phyloP scores from a whole-genome alignment of 2,797 vertebrate species.

The Tamandua tetradactyla region DNA sequence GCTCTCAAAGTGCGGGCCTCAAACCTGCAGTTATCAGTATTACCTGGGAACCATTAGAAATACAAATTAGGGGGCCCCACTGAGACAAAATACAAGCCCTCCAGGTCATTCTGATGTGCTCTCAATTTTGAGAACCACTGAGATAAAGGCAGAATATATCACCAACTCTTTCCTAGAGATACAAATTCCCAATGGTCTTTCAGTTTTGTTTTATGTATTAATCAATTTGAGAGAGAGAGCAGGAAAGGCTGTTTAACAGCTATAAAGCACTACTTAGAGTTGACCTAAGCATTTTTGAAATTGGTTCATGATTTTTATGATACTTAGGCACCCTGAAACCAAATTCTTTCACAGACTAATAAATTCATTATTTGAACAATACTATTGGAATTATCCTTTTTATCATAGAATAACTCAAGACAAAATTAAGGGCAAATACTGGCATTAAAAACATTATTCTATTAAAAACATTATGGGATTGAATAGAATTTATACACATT shows the following conservation, averaged over 20 bases:
- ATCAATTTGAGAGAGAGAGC: neutral
- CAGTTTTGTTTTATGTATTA: neutral
- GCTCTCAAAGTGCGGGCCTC: neutral
- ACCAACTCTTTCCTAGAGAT: neutral
- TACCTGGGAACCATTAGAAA: neutral
- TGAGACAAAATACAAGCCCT: neutral
- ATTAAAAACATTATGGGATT: neutral
- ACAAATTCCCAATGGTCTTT: neutral
- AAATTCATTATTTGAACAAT: neutral
- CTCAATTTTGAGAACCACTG: neutral
- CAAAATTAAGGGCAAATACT: neutral
- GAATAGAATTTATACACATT: neutral
- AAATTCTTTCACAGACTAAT: neutral
- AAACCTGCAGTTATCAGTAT: neutral
- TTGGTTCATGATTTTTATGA: conserved; percentile 34
- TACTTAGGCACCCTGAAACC: neutral
- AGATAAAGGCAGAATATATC: neutral
- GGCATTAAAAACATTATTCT: neutral
- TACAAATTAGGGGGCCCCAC: neutral
- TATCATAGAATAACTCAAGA: neutral
- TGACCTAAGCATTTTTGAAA: neutral
- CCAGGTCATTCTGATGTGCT: neutral
- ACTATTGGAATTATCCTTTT: neutral
- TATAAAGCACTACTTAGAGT: conserved; percentile 55
- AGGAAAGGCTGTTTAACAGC: conserved; percentile 56